Evolutionary conservation across 2,797 vertebrate species (phyloP).

Genomic region (Ficedula albicollis): DNA sequence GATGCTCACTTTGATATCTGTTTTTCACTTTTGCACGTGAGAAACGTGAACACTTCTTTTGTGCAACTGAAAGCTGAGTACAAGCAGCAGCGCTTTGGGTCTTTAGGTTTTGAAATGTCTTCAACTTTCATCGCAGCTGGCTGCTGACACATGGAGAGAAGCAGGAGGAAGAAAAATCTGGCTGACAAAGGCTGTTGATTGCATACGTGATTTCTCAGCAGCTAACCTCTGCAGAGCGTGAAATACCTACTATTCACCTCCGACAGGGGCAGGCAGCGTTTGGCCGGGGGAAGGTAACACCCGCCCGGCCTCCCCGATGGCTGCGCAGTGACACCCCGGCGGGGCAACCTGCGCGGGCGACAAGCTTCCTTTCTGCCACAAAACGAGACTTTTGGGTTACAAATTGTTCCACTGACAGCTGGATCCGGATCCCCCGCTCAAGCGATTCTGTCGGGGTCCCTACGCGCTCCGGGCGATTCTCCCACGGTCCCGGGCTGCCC

Average conservation of each 20-base stretch:
- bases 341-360: fast-evolving
- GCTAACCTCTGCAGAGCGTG: not conserved
- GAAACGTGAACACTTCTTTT: not conserved
- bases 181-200: not conserved
- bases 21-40: fast-evolving
- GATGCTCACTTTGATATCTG: not conserved
- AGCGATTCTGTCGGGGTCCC: fast-evolving
- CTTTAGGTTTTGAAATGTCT: not conserved
- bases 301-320: not conserved
- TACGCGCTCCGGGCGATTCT: not conserved
- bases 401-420: no score
- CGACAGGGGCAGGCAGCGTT: fast-evolving
- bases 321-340: not conserved
- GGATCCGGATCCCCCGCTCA: not conserved
- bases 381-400: not conserved
- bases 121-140: not conserved
- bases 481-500: not conserved
- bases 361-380: not conserved
- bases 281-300: fast-evolving
- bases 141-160: fast-evolving
- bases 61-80: not conserved
- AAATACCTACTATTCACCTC: not conserved
- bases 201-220: fast-evolving
- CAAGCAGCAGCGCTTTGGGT: not conserved
- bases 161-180: not conserved